These are phyloP conservation scores for Nebria ingens DNA, from an alignment of 1,140 invertebrate species.

Conservation along the genomic window DNA sequence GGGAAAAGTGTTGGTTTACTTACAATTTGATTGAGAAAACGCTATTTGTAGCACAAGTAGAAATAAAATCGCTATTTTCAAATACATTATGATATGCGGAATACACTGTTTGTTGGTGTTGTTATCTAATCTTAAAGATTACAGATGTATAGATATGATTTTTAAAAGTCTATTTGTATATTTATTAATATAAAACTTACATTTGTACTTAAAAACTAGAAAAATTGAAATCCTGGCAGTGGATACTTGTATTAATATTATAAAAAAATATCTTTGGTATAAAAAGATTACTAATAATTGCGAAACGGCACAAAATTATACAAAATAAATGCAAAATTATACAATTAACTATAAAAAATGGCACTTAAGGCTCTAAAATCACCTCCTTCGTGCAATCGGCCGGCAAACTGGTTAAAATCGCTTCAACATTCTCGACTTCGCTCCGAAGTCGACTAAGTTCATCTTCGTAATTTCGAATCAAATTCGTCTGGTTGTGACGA, in stretches of 20 bases:
- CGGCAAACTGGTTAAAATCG: slow-evolving; percentile 73
- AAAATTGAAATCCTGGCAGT: not conserved
- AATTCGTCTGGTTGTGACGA: slow-evolving; percentile 62
- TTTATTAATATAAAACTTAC: too few relatives aligned
- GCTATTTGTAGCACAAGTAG: too few relatives aligned
- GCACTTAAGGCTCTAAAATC: slow-evolving; percentile 44
- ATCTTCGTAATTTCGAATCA: slow-evolving; percentile 72
- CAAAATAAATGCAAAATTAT: not conserved
- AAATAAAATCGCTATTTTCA: too few relatives aligned
- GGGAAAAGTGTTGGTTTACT: too few relatives aligned
- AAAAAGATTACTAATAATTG: not conserved
- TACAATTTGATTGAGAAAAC: too few relatives aligned
- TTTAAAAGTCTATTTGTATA: too few relatives aligned
- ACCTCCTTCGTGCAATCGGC: slow-evolving; percentile 68
- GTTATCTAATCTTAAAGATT: too few relatives aligned
- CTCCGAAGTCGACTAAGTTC: slow-evolving; percentile 59
- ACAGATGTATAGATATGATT: too few relatives aligned
- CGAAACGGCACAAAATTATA: not conserved
- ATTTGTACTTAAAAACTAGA: not conserved
- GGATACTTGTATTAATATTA: not conserved
- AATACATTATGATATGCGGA: too few relatives aligned
- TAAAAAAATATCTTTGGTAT: not conserved
- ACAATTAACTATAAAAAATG: not conserved
- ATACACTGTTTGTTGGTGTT: too few relatives aligned
- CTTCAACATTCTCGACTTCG: slow-evolving; percentile 80